Conservation (phyloP, 1,140 invertebrate genomes). For the Drosophila pseudoananassae region DNA sequence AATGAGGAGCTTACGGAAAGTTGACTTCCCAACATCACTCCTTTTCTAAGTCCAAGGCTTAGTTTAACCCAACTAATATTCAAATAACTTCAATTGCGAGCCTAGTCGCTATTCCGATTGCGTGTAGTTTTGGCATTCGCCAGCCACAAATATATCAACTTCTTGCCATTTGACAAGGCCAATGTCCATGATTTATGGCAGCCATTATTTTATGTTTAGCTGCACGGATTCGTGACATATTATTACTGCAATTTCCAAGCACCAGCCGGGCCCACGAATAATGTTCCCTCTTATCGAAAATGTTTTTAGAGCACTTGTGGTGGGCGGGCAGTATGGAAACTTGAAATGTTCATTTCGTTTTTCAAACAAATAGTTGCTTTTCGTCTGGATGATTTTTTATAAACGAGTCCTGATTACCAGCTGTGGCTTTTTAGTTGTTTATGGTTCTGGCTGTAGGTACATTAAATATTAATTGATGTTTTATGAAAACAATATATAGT, state of each 20-base stretch:
- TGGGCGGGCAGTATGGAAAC: background rate
- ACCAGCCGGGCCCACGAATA: slow-evolving; percentile 21
- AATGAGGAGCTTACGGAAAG: too few species aligned
- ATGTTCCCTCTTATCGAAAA: slow-evolving; percentile 22
- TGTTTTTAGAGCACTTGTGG: slow-evolving; percentile 18
- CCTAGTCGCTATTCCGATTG: slow-evolving; percentile 41
- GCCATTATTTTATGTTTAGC: slow-evolving; percentile 65
- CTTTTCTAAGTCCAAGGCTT: background rate
- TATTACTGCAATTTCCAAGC: slow-evolving; percentile 40
- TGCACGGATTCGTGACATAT: slow-evolving; percentile 63
- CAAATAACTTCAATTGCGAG: slow-evolving; percentile 38
- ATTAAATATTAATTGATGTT: slow-evolving; percentile 56
- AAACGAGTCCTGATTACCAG: slow-evolving; percentile 11
- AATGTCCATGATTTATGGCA: slow-evolving; percentile 69
- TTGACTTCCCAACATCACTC: background rate
- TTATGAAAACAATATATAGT: slow-evolving; percentile 19
- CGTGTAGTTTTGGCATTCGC: slow-evolving; percentile 59
- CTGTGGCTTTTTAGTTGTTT: slow-evolving; percentile 13
- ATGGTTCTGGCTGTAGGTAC: background rate
- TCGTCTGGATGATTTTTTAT: slow-evolving; percentile 22
- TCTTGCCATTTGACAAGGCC: slow-evolving; percentile 66
- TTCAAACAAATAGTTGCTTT: slow-evolving; percentile 22
- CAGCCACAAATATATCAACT: slow-evolving; percentile 49
- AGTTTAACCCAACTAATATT: slow-evolving; percentile 15
- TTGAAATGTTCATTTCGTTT: slow-evolving; percentile 34